Evolutionary conservation across 1,140 invertebrate genomes (phyloP), one percentile per base, ranked within the genome.

Genomic region (Megathymus violae): DNA sequence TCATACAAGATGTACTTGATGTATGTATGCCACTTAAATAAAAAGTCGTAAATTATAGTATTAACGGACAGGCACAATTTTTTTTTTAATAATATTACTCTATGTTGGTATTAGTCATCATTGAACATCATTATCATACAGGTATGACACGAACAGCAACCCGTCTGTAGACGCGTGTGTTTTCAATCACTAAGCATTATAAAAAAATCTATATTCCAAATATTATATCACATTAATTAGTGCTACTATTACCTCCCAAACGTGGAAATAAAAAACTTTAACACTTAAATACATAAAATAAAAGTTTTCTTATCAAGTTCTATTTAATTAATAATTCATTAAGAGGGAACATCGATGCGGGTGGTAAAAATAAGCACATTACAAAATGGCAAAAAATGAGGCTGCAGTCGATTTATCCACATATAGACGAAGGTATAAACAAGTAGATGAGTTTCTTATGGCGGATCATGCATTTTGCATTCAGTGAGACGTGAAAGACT

Each of bases 261-360:
- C 52, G 27, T 7, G 17, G 38, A 31, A 58, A 7, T 31, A 36
- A 58, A 46, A 58, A 58, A 15, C 11, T 27, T 31, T 11, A 44
- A 31, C 54, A 46, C 41, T 58, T 34, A 58, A 58, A 58, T 58
- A 22, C 69, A n/a, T 47, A 51, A 67, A 34, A 69, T 62, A 67
- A 70, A 67, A 62, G 40, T 64, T 69, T 67, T 72, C 63, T 76
- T 74, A 70, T 68, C 67, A 70, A 64, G 59, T 48, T 68, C 67
- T 77, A 70, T 76, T 70, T 62, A 60, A 76, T 80, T 74, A 66
- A 80, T 80, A 76, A 80, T 80, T 80, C 75, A 80, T 76, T 69
- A 73, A 78, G 64, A 61, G 65, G 48, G 65, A 59, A 67, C 54
- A 64, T 68, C 78, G 72, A 80, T 76, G 76, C 76, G 76, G 76